These are phyloP conservation scores for Catharus bicknelli DNA, from an alignment of 2,113 vertebrate species.

Conservation along the genomic window DNA sequence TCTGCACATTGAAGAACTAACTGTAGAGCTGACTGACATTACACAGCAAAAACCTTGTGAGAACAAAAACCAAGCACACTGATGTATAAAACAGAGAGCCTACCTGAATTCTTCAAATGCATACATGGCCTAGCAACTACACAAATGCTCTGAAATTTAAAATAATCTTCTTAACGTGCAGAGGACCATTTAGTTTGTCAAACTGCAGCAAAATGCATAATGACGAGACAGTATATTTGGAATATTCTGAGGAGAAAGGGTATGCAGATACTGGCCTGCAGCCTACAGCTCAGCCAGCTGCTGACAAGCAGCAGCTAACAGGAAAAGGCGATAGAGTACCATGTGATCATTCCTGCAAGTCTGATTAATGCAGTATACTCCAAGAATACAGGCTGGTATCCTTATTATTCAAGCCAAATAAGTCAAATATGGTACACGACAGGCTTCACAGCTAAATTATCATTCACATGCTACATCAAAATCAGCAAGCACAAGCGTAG, in stretches of 20 bases:
- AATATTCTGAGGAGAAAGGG: constrained; percentile 75
- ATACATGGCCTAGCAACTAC: constrained; percentile 81
- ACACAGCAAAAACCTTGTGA: constrained; percentile 77
- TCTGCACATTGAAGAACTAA: constrained; percentile 64
- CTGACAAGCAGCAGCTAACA: constrained; percentile 78
- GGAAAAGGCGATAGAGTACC: constrained; percentile 78
- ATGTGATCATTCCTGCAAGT: constrained; percentile 89
- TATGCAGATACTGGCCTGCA: constrained; percentile 81
- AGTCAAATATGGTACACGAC: constrained; percentile 39
- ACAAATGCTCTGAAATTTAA: constrained; percentile 64
- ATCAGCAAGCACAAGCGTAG: not conserved
- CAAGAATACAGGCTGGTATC: constrained; percentile 76
- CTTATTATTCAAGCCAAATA: constrained; percentile 62
- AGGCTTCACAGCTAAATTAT: constrained; percentile 28
- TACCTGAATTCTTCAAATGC: constrained; percentile 88
- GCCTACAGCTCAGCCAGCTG: constrained; percentile 82
- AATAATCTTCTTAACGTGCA: constrained; percentile 61
- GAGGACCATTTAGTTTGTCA: constrained; percentile 77
- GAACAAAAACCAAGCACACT: constrained; percentile 74
- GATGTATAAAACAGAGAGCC: constrained; percentile 70
- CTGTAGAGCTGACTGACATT: constrained; percentile 72
- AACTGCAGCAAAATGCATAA: constrained; percentile 70
- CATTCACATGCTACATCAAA: not conserved
- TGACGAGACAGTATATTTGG: constrained; percentile 67
- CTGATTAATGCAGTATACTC: constrained; percentile 82